phyloP scores from a whole-genome alignment of 2,888 invertebrate genomes.

The Bhutanitis thaidina region DNA sequence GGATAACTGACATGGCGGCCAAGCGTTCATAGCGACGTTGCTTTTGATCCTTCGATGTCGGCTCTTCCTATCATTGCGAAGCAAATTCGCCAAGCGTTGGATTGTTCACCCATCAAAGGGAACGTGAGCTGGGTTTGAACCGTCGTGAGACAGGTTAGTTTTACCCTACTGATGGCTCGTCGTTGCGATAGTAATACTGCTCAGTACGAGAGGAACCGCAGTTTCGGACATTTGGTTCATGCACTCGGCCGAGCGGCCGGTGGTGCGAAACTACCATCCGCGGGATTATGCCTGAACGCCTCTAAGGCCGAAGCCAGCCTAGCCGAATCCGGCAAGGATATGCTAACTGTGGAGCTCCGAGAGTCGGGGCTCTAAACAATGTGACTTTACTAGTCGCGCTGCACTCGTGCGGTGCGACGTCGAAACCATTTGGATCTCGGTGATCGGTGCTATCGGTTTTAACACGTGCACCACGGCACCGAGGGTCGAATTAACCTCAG shows the following conservation, averaged over 20 bases:
- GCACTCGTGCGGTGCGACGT: conserved; percentile 24
- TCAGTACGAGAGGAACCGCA: conserved; percentile 79
- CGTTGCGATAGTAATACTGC: conserved; percentile 78
- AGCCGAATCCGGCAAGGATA: conserved; percentile 68
- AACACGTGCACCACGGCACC: conserved; percentile 36
- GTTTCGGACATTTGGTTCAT: conserved; percentile 77
- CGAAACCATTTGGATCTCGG: conserved; percentile 1
- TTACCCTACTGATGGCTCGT: conserved; percentile 79
- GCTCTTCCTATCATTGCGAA: conserved; percentile 88
- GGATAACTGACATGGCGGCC: conserved; percentile 83
- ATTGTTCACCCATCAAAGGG: conserved; percentile 33
- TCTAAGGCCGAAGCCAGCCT: conserved; percentile 81
- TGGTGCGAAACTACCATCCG: conserved; percentile 81
- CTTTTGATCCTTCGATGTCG: conserved; percentile 87
- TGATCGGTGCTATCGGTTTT: conserved; percentile 13
- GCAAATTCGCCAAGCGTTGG: conserved; percentile 85
- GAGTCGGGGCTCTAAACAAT: conserved; percentile 69
- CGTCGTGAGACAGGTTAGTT: conserved; percentile 83
- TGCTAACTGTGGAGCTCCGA: conserved; percentile 40
- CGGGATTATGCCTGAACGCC: conserved; percentile 80
- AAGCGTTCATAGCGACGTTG: conserved; percentile 83
- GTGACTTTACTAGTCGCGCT: conserved; percentile 49
- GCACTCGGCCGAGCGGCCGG: conserved; percentile 70
- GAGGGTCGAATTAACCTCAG: conserved; percentile 37
- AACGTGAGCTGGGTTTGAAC: conserved; percentile 63